Conservation (phyloP, 2,888 invertebrate genomes). For the Acronicta psi region DNA sequence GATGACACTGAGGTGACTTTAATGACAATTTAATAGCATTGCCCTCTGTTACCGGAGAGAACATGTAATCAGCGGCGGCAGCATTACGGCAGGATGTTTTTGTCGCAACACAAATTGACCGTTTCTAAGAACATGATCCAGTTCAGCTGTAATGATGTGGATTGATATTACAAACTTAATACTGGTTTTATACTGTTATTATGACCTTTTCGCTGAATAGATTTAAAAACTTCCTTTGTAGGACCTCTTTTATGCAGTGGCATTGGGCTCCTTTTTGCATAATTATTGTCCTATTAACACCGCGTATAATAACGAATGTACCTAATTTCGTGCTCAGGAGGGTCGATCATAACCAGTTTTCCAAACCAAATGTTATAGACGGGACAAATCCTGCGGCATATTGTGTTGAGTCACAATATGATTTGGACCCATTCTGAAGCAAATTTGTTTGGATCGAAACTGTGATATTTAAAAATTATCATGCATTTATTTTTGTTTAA, state of each 20-base stretch:
- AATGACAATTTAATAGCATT: constrained; percentile 88
- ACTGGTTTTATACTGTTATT: constrained; percentile 32
- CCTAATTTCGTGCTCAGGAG: not conserved
- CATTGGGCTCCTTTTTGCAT: constrained; percentile 13
- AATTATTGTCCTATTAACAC: constrained; percentile 7
- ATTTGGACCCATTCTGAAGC: too few species aligned
- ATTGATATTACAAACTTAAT: constrained; percentile 49
- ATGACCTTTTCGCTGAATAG: constrained; percentile 11
- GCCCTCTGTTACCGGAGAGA: constrained; percentile 80
- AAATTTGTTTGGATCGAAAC: too few species aligned
- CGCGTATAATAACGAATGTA: not conserved
- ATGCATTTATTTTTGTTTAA: too few species aligned
- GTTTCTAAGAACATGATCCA: constrained; percentile 73
- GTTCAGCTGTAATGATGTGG: constrained; percentile 63
- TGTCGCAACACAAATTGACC: constrained; percentile 72
- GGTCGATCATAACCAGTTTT: constrained; percentile 1
- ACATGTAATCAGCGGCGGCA: constrained; percentile 83
- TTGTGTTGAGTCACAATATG: too few species aligned
- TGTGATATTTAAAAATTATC: too few species aligned
- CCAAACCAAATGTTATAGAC: not conserved
- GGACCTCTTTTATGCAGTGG: constrained; percentile 11
- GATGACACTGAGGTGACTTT: constrained; percentile 87
- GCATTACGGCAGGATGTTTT: constrained; percentile 75
- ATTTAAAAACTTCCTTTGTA: constrained; percentile 28
- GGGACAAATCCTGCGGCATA: too few species aligned